phyloP scores from a whole-genome alignment of 2,888 invertebrate genomes.

The Ophonus ardosiacus region DNA sequence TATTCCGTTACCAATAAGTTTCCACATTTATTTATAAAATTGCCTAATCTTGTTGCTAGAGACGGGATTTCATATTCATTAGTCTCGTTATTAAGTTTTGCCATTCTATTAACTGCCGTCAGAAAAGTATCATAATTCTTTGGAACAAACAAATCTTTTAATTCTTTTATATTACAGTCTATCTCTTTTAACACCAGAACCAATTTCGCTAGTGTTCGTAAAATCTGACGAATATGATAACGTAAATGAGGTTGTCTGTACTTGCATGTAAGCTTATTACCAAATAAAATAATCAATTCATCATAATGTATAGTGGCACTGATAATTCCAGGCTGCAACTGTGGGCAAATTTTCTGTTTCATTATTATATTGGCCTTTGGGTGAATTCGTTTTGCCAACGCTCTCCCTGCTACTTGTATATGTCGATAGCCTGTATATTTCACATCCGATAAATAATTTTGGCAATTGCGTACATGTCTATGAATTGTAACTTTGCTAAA shows the following conservation, averaged over 20 bases:
- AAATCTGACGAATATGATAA: slow-evolving; percentile 8
- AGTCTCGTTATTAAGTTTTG: neutral
- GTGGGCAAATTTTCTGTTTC: neutral
- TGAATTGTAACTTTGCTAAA: too few species aligned
- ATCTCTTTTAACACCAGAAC: neutral
- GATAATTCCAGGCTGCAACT: too few species aligned
- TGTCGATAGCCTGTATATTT: too few species aligned
- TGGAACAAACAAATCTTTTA: neutral
- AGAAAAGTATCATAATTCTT: neutral
- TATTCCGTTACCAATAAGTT: neutral
- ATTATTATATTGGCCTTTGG: too few species aligned
- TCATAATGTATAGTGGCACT: too few species aligned
- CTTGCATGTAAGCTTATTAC: slow-evolving; percentile 3
- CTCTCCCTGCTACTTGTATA: too few species aligned
- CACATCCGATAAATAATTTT: too few species aligned
- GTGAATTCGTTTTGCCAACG: too few species aligned
- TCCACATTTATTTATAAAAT: neutral
- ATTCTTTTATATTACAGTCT: neutral
- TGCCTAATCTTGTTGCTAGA: neutral
- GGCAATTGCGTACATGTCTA: too few species aligned
- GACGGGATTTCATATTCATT: neutral
- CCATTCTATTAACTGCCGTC: neutral
- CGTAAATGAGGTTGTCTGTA: slow-evolving; percentile 2
- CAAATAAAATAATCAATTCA: slow-evolving; percentile 8
- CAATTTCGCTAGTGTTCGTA: neutral